Evolutionary conservation across 2,113 vertebrate genomes (phyloP).

Genomic region (Mixornis gularis): DNA sequence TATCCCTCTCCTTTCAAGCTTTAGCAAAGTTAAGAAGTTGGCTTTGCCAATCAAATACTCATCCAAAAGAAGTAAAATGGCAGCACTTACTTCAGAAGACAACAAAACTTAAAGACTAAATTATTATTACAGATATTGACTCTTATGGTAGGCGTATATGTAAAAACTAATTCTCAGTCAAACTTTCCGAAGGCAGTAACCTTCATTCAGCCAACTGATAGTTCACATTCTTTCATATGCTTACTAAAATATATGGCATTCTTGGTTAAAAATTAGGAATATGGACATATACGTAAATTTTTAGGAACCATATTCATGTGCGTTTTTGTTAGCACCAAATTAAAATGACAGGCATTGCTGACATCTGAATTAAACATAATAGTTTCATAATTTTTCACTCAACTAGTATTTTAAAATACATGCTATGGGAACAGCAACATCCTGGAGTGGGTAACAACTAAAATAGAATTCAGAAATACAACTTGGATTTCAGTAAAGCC

Average conservation of each 20-base stretch:
- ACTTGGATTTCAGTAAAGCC: background rate
- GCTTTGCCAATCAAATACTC: background rate
- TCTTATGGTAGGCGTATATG: background rate
- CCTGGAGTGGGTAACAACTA: background rate
- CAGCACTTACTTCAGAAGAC: background rate
- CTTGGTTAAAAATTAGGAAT: background rate
- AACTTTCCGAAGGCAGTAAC: background rate
- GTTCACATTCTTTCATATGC: background rate
- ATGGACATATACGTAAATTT: background rate
- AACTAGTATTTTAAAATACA: background rate
- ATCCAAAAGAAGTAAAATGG: background rate
- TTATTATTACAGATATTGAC: background rate
- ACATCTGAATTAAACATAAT: background rate
- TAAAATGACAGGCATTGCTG: background rate
- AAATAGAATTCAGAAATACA: background rate
- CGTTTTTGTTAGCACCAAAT: background rate
- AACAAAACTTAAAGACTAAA: background rate
- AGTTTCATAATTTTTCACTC: background rate
- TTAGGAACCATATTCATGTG: background rate
- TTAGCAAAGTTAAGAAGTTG: background rate
- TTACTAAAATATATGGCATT: background rate
- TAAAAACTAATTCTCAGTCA: background rate
- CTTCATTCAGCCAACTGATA: background rate
- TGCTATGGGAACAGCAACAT: background rate
- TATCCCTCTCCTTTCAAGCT: background rate